Evolutionary conservation across 1,140 invertebrate species (phyloP), one percentile per base, ranked within the genome.

Genomic region (Capitella teleta): DNA sequence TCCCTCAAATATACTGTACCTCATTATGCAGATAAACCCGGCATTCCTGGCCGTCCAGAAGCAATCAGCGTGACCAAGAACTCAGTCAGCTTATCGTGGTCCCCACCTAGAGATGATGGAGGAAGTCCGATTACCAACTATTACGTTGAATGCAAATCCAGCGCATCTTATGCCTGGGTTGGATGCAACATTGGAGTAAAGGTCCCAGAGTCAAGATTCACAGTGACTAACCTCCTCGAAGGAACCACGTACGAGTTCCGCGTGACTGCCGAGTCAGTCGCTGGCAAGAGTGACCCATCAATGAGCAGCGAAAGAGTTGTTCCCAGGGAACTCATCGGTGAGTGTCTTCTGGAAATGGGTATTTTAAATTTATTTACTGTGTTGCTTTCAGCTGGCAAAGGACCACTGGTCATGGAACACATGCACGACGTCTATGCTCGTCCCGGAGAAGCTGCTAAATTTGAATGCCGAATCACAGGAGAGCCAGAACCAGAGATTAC

Each of bases 171-270:
- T 25, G 24, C 34, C 12, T 53, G 47, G 47, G 34, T 25, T 2
- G 26, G 28, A n/a, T 53, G 45, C 38, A 49, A 49, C 38, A 40
- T 53, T 14, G 44, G 44, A 16, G 16, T 18, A n/a, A 32, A 32
- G 37, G 28, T 43, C 6, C 28, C 38, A 1, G 44, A 48, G 19
- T 38, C 52, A 1, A 28, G 40, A 28, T 47, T 78, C 3, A 87
- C 82, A 8, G 83, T 88, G 21, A 82, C 86, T 3, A 82, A 86
- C 56, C 70, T 96, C 5, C 82, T 79, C 3, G 88, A 95, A 72
- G 87, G 87, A 24, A 86, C 92, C 61, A 87, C 92, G 70, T 95
- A 95, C 62, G 86, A 94, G 70, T 96, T 96, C 76, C 80, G 92
- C 46, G 83, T 99, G 14, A 83, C 93, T 19, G 95, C 95, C 14